Evolutionary conservation across 2,113 vertebrate species (phyloP).

Genomic region (Proterorhinus semilunaris): DNA sequence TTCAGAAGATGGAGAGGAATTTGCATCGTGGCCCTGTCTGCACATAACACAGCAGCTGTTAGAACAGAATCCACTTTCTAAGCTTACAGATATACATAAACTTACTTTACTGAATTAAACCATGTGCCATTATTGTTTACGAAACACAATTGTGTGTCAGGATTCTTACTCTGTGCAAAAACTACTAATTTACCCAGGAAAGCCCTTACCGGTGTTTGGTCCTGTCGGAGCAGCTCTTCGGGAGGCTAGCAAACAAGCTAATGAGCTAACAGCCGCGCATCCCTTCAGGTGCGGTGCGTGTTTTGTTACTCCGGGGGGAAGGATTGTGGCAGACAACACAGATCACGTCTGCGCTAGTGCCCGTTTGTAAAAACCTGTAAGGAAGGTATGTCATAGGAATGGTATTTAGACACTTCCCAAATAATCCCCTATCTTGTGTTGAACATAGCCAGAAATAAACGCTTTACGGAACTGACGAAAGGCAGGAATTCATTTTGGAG

Average conservation of each 20-base stretch:
- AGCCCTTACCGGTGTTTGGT: conserved; percentile 64
- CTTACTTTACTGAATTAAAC: too few relatives aligned
- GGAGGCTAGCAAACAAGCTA: conserved; percentile 55
- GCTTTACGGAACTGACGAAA: conserved; percentile 72
- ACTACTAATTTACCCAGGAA: neutral
- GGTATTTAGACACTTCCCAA: conserved; percentile 41
- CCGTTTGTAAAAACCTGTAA: conserved; percentile 18
- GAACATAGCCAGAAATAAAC: conserved; percentile 38
- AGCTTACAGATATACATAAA: neutral
- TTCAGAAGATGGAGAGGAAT: neutral
- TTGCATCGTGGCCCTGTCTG: conserved; percentile 5
- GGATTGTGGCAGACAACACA: neutral
- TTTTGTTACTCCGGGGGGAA: too few relatives aligned
- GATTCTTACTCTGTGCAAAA: neutral
- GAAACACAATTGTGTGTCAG: neutral
- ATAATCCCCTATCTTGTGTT: conserved; percentile 37
- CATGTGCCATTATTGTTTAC: too few relatives aligned
- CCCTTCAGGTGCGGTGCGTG: conserved; percentile 39
- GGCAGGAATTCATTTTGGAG: conserved; percentile 22
- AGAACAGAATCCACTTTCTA: neutral
- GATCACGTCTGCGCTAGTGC: conserved; percentile 12
- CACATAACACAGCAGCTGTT: conserved; percentile 33
- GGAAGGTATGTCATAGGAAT: neutral
- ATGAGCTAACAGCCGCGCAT: conserved; percentile 57
- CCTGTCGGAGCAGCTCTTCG: conserved; percentile 36